phyloP scores from a whole-genome alignment of 2,113 vertebrate species.

The Dasyurus viverrinus region DNA sequence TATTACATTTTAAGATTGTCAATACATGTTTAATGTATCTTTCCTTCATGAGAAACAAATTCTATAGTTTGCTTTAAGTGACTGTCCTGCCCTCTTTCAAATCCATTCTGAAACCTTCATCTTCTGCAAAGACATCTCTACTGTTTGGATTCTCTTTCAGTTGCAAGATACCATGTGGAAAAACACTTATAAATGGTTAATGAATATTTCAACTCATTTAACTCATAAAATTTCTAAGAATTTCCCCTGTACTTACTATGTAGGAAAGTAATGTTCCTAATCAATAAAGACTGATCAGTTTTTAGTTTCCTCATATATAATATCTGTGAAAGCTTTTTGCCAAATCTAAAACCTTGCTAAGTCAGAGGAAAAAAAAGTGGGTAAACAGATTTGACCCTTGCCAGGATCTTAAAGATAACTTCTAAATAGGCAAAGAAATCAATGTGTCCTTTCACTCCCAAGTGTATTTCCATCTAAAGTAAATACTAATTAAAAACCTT shows the following conservation, averaged over 20 bases:
- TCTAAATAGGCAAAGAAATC: neutral
- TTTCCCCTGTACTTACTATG: conserved; percentile 17
- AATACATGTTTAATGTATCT: neutral
- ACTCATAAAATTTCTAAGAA: conserved; percentile 11
- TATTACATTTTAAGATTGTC: conserved; percentile 7
- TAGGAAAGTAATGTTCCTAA: conserved; percentile 13
- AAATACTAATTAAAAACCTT: neutral
- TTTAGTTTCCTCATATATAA: neutral
- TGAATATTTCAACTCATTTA: neutral
- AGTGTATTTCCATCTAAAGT: neutral
- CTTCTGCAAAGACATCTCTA: conserved; percentile 15
- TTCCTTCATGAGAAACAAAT: conserved; percentile 25
- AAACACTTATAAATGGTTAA: neutral
- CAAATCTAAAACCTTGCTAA: neutral
- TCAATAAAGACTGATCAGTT: conserved; percentile 17
- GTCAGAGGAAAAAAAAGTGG: neutral
- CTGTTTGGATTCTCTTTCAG: neutral
- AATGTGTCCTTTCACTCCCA: neutral
- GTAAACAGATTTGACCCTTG: neutral
- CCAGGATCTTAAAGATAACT: neutral
- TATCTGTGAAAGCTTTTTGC: neutral
- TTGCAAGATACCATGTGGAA: conserved; percentile 27
- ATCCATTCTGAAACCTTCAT: neutral
- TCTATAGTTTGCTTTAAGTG: neutral
- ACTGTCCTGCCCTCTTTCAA: neutral